Conservation (phyloP, 2,888 invertebrate genomes). For the Hirtodrosophila histrioides region DNA sequence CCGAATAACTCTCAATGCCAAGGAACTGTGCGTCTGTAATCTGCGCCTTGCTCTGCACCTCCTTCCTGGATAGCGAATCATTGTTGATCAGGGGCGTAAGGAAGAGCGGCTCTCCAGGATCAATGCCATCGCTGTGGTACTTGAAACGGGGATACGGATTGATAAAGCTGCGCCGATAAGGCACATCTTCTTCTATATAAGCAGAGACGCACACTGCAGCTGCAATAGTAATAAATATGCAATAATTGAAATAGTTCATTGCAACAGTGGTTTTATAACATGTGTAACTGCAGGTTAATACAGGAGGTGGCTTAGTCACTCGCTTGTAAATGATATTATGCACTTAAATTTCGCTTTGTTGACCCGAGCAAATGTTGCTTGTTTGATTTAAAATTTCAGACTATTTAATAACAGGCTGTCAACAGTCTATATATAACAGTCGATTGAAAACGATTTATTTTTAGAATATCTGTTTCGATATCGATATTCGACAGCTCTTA, state of each 20-base stretch:
- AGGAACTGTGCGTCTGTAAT: conserved; percentile 77
- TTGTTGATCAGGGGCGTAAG: conserved; percentile 80
- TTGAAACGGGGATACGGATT: conserved; percentile 82
- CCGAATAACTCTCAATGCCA: conserved; percentile 85
- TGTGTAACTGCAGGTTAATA: not conserved
- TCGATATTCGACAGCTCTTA: not conserved
- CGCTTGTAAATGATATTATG: not conserved
- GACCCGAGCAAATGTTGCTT: conserved; percentile 19
- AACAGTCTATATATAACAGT: conserved; percentile 6
- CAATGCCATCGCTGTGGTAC: conserved; percentile 71
- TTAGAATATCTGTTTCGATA: not conserved
- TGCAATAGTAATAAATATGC: conserved; percentile 29
- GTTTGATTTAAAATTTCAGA: conserved; percentile 3
- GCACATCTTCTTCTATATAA: not conserved
- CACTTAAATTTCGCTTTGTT: not conserved
- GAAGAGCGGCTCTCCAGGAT: conserved; percentile 85
- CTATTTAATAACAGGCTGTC: not conserved
- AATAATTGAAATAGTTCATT: conserved; percentile 55
- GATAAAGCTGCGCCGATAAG: conserved; percentile 72
- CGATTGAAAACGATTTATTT: conserved; percentile 13
- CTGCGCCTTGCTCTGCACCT: conserved; percentile 82
- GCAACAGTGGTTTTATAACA: not conserved
- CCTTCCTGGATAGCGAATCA: conserved; percentile 81
- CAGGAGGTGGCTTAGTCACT: not conserved
- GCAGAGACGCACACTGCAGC: conserved; percentile 8